These are phyloP conservation scores for Acutogordius australiensis DNA, from an alignment of 2,888 invertebrate species.

Conservation along the genomic window DNA sequence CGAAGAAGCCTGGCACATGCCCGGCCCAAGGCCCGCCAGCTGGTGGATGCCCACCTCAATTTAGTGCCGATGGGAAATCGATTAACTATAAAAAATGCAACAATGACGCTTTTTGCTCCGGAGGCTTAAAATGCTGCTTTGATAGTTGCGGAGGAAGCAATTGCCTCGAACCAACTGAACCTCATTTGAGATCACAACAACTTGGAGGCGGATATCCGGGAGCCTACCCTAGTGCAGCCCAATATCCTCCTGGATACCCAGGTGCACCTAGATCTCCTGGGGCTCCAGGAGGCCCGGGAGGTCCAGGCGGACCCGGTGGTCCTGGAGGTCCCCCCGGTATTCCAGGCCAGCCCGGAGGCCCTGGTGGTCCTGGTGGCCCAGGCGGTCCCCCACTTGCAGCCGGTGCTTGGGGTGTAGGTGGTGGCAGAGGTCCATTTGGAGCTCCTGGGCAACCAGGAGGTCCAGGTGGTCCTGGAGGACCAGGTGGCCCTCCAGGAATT, in stretches of 20 bases:
- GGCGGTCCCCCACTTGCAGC: constrained; percentile 13
- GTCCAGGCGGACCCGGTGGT: constrained; percentile 13
- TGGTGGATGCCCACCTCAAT: background rate
- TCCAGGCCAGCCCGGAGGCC: background rate
- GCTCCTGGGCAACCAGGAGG: background rate
- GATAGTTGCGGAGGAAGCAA: background rate
- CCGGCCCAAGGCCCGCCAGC: background rate
- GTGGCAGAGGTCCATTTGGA: constrained; percentile 11
- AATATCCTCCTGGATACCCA: constrained; percentile 13
- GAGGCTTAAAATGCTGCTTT: background rate
- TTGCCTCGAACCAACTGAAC: background rate
- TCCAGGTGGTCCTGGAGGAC: background rate
- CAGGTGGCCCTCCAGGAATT: constrained; percentile 12
- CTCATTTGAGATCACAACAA: background rate
- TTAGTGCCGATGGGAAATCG: background rate
- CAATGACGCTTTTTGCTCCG: constrained; percentile 3
- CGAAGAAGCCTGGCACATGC: background rate
- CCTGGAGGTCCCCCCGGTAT: background rate
- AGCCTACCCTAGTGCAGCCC: no score
- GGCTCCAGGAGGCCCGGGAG: background rate
- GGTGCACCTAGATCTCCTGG: constrained; percentile 14
- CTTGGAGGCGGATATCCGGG: background rate
- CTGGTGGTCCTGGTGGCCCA: constrained; percentile 13
- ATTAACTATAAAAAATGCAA: background rate
- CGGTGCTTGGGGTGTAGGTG: constrained; percentile 5